These are phyloP conservation scores for Drosophila nikananu DNA, from an alignment of 1,140 invertebrate species.

Conservation along the genomic window DNA sequence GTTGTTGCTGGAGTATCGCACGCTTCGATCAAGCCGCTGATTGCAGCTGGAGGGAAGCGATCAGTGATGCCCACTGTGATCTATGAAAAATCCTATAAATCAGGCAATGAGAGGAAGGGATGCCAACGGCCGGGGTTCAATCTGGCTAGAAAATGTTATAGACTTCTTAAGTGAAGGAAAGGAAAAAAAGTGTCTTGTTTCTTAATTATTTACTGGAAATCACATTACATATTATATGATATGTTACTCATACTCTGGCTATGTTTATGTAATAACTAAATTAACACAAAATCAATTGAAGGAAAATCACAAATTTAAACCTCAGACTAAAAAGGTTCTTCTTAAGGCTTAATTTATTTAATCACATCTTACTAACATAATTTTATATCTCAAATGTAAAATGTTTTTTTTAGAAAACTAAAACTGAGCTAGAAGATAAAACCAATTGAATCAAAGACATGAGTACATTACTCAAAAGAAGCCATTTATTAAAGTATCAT, in stretches of 20 bases:
- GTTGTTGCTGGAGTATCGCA: slow-evolving; percentile 74
- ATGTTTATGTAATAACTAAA: too few species aligned
- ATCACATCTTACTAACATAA: background rate
- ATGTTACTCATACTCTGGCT: too few species aligned
- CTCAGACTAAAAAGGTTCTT: too few species aligned
- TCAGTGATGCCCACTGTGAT: slow-evolving; percentile 43
- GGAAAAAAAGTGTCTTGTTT: background rate
- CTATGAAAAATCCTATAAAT: slow-evolving; percentile 15
- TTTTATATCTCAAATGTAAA: too few species aligned
- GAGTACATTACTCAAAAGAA: background rate
- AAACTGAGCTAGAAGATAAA: background rate
- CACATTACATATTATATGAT: too few species aligned
- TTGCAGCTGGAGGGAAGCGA: slow-evolving; percentile 69
- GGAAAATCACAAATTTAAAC: too few species aligned
- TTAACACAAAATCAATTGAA: too few species aligned
- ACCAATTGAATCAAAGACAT: too few species aligned
- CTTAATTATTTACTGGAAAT: too few species aligned
- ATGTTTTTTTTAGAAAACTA: too few species aligned
- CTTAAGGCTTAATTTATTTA: too few species aligned
- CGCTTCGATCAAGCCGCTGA: slow-evolving; percentile 74
- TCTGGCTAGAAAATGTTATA: background rate
- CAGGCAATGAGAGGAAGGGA: background rate
- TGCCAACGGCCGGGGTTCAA: background rate
- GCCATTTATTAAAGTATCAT: background rate
- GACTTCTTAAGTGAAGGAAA: too few species aligned